Conservation (phyloP, 2,797 vertebrate species). For the Coccyzus lansbergi region DNA sequence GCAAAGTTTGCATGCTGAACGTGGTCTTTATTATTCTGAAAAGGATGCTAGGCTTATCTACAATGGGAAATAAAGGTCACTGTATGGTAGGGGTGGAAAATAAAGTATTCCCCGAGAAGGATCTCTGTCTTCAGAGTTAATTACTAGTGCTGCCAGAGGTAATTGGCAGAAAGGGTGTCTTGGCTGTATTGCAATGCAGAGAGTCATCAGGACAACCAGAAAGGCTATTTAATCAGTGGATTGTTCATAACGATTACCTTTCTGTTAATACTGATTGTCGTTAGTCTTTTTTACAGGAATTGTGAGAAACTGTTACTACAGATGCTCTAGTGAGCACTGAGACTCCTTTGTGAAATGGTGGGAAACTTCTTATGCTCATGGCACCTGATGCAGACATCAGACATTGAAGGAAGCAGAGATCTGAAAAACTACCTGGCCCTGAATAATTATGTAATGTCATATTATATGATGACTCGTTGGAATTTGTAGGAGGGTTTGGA, state of each 20-base stretch:
- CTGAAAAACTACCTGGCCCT: not conserved
- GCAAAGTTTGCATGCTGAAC: not conserved
- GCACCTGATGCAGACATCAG: not conserved
- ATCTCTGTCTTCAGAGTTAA: not conserved
- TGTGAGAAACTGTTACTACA: not conserved
- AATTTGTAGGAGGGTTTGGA: not conserved
- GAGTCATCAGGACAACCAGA: not conserved
- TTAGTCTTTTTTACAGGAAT: not conserved
- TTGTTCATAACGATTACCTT: not conserved
- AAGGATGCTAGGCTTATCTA: not conserved
- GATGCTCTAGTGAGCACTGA: not conserved
- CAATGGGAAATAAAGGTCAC: not conserved
- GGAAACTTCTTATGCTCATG: not conserved
- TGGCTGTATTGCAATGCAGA: not conserved
- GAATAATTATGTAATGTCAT: not conserved
- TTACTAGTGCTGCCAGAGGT: not conserved
- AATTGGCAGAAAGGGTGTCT: not conserved
- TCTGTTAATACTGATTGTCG: not conserved
- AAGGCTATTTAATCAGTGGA: not conserved
- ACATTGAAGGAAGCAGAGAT: not conserved
- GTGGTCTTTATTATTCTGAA: not conserved
- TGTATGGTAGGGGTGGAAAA: not conserved
- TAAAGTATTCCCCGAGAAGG: fast-evolving
- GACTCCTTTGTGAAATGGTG: not conserved
- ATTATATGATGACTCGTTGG: not conserved